Conservation (phyloP, 92 coral and sea anemone species). For the Zoanthus sociatus region DNA sequence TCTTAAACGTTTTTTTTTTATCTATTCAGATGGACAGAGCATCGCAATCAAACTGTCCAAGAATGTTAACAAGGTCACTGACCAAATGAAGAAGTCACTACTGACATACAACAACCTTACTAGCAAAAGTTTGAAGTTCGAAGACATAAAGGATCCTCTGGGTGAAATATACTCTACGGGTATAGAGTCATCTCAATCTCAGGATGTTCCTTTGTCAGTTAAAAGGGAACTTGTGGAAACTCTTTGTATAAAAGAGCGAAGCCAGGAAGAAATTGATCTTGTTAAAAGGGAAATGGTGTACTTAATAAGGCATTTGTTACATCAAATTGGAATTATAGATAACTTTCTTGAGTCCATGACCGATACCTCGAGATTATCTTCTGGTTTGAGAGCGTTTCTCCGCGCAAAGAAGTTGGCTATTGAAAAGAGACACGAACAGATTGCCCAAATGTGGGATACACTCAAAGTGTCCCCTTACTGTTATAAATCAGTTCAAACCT, state of each 20-base stretch:
- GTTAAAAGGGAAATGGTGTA: conserved; percentile 59
- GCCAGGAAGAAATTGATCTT: conserved; percentile 59
- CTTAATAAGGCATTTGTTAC: not conserved
- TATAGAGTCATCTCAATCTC: not conserved
- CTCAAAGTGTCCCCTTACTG: conserved; percentile 25
- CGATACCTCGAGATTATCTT: conserved; percentile 4
- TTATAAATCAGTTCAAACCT: not conserved
- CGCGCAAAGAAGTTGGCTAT: conserved; percentile 4
- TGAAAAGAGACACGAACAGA: not conserved
- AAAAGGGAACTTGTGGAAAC: conserved; percentile 59
- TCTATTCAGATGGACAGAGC: conserved; percentile 65
- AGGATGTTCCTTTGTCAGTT: conserved; percentile 48
- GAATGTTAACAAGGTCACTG: conserved; percentile 51
- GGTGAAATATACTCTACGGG: conserved; percentile 26
- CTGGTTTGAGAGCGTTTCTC: conserved; percentile 17
- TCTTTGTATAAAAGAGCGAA: conserved; percentile 52
- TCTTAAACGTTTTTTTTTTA: conserved; percentile 2
- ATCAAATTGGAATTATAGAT: conserved; percentile 6
- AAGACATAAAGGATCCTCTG: conserved; percentile 57
- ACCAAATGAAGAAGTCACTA: conserved; percentile 49
- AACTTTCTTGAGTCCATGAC: conserved; percentile 12
- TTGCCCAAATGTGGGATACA: not conserved
- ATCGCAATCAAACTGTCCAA: conserved; percentile 69
- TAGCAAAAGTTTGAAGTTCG: conserved; percentile 39
- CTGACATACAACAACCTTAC: conserved; percentile 29